Evolutionary conservation across 2,113 vertebrate genomes (phyloP).

Genomic region (Trematocara variabile): DNA sequence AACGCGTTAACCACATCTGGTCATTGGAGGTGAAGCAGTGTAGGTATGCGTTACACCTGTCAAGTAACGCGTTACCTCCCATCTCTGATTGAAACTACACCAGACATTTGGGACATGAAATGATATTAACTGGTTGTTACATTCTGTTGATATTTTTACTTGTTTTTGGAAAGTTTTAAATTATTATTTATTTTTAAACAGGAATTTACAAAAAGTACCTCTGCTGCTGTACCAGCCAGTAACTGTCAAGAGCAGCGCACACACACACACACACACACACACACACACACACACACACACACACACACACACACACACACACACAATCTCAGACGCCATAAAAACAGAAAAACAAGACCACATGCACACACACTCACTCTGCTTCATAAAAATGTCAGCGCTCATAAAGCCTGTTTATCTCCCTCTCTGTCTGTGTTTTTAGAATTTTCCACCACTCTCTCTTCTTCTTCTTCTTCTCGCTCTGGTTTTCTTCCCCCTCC

Average conservation of each 20-base stretch:
- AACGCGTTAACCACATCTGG: no score
- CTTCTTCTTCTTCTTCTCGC: neutral
- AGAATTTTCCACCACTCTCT: neutral
- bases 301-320: neutral
- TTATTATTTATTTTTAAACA: neutral
- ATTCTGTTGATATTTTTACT: neutral
- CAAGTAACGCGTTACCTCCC: no score
- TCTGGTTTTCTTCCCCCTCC: neutral
- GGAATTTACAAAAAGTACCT: neutral
- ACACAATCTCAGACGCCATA: neutral
- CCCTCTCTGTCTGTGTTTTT: neutral
- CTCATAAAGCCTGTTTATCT: constrained; percentile 11
- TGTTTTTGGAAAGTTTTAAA: neutral
- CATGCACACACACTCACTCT: neutral
- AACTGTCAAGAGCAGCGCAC: neutral
- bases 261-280: neutral
- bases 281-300: neutral
- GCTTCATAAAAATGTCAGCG: neutral
- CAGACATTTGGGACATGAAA: neutral
- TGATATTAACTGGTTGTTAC: neutral
- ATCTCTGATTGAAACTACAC: neutral
- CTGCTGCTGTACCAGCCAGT: neutral
- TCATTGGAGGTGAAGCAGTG: no score
- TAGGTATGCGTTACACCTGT: no score
- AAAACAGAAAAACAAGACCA: neutral